Evolutionary conservation across 2,797 vertebrate species (phyloP).

Genomic region (Scleropages formosus): DNA sequence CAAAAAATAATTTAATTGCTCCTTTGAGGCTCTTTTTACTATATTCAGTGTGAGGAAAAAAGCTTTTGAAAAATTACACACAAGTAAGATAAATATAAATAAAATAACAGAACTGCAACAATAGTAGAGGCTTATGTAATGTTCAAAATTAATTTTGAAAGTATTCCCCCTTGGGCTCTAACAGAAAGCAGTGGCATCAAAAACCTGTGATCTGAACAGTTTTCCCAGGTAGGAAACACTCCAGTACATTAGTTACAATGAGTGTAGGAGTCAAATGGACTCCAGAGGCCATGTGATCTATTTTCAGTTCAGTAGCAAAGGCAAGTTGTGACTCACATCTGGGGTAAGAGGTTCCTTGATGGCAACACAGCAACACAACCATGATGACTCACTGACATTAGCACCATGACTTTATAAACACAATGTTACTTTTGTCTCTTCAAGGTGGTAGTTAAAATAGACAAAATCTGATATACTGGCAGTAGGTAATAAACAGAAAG

Average conservation of each 20-base stretch:
- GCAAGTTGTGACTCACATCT: no score
- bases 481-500: no score
- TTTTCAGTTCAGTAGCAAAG: background rate
- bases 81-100: background rate
- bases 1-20: constrained; percentile 15
- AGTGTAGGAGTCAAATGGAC: background rate
- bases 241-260: background rate
- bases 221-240: background rate
- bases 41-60: background rate
- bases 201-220: background rate
- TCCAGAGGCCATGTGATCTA: background rate
- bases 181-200: constrained; percentile 18
- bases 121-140: background rate
- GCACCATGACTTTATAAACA: no score
- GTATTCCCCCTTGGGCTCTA: background rate
- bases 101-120: background rate
- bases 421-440: no score
- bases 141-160: constrained; percentile 19
- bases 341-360: no score
- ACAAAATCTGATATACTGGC: no score
- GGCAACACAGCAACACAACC: no score
- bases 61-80: background rate
- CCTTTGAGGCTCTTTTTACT: constrained; percentile 3
- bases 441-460: no score
- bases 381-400: no score